These are phyloP conservation scores for Amyelois transitella DNA, from an alignment of 1,140 invertebrate species.

Conservation along the genomic window DNA sequence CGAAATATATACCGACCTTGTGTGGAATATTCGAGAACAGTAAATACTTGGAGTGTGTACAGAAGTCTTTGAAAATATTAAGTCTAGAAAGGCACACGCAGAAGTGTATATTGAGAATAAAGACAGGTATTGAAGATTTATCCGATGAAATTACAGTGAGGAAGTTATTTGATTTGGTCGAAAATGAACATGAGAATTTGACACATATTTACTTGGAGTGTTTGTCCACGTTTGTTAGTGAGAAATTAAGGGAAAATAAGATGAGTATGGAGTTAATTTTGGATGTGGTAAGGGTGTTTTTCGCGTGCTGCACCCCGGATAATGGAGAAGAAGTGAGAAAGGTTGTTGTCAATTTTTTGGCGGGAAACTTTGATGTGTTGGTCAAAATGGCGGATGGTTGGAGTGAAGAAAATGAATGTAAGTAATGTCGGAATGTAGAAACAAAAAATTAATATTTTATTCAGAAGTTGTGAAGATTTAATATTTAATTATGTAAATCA, in stretches of 20 bases:
- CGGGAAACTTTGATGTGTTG: slow-evolving; percentile 27
- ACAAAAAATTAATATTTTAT: no score
- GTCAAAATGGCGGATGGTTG: slow-evolving; percentile 26
- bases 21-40: slow-evolving; percentile 29
- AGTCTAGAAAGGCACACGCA: slow-evolving; percentile 34
- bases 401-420: slow-evolving; percentile 37
- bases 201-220: slow-evolving; percentile 56
- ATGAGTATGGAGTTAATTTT: slow-evolving; percentile 17
- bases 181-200: slow-evolving; percentile 53
- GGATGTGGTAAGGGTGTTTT: slow-evolving; percentile 34
- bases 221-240: slow-evolving; percentile 34
- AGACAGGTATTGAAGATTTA: slow-evolving; percentile 12
- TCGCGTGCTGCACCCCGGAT: slow-evolving; percentile 38
- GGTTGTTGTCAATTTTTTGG: slow-evolving; percentile 45
- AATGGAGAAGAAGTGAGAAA: slow-evolving; percentile 37
- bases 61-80: slow-evolving; percentile 44
- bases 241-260: slow-evolving; percentile 8
- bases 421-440: no score
- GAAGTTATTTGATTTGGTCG: slow-evolving; percentile 28
- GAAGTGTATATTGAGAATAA: slow-evolving; percentile 26
- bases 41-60: slow-evolving; percentile 48
- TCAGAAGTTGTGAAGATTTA: no score
- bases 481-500: no score
- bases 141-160: slow-evolving; percentile 20
- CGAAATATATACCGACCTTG: slow-evolving; percentile 23